Base-by-base conservation (phyloP, 1,140 invertebrate genomes). In the Diabrotica virgifera region DNA sequence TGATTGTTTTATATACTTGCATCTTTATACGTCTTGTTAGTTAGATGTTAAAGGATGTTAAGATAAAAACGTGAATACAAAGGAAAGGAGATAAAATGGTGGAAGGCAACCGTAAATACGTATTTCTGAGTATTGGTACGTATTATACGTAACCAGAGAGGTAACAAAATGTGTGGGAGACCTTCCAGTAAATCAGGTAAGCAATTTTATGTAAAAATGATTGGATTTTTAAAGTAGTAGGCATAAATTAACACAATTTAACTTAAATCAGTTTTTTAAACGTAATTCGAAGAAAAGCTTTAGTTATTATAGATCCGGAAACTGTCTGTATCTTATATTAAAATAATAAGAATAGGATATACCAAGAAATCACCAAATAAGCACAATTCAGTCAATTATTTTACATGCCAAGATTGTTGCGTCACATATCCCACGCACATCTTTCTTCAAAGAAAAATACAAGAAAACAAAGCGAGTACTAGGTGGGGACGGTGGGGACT, bases 321-420 rank as follows among this genome's bases (percentile, higher is more conserved):
- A 5, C 40, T 8, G 40, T 46, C n/a, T 8, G 40, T 46, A 46
- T 2, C 40, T 5, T 46, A 46, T 46, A 46, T 46, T 46, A 46
- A 46, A 8, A 46, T n/a, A n/a, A 46, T 10, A 46, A 46, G n/a
- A 10, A 46, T 46, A 46, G 4, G 4, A 5, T 46, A 6, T 46
- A n/a, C n/a, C 40, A 46, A 46, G 40, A 46, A 46, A n/a, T 46
- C 40, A 46, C 40, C 40, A 46, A 46, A 46, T 46, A 46, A 46
- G 40, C 8, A 46, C n/a, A 46, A 46, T 46, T 46, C n/a, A 46
- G 24, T 24, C 24, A 24, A 24, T 46, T 46, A 46, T 2, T 46
- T 10, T 10, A 46, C 40, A 46, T 10, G 8, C n/a, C 8, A n/a
- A 10, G 8, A 3, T 3, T 46, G 40, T 46, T 46, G n/a, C 40